Base-by-base conservation (phyloP, 2,797 vertebrate species). In the Phalanger gymnotis region DNA sequence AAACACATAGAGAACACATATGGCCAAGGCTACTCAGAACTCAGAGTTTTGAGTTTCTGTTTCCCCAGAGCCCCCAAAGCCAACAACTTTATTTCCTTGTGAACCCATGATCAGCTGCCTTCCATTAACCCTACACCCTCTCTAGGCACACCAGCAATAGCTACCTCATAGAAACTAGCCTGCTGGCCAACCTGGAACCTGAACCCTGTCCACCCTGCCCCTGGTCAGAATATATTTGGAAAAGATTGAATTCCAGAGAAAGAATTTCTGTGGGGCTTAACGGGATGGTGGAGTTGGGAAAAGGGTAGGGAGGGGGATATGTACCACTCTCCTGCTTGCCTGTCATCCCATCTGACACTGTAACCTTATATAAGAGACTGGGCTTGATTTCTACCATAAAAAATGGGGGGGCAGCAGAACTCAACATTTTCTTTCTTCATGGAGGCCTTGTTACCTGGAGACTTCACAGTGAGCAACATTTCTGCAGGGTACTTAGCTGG, bases 131-230 rank as follows among this genome's bases (percentile, higher is more conserved):
- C 19, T 97, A 97, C 96, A 56, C 95, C 97, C 97, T 97, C 97
- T 97, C 94, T 93, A 94, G 94, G 95, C 97, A 10, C 97, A 92
- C 53, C 0, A 56, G 96, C 95, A 96, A 94, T 94, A 95, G 51
- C 92, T 3, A 96, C 94, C 97, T 97, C 97, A 98, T 97, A 97
- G 97, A 97, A 98, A 97, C 95, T 91, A 97, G 92, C 61, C 96
- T 94, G 96, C 94, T 58, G 66, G 0, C 34, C 97, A 96, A 5
- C 66, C 95, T 89, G 87, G 9, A 47, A 31, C 0, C 53, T 10
- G 52, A 40, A 51, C 31, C 54, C 13, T 40, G n/a, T 61, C 90
- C 6, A 34, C 0, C 47, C 47, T 89, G 28, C 56, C 40, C 90
- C 40, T 10, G 47, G 13, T 52, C 1, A 25, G 56, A 57, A 51